Percentiles rank a stretch among this genome's conserved stretches.
These are phyloP conservation scores for Leuciscus waleckii DNA, from an alignment of 2,797 vertebrate genomes.

Conservation along the genomic window DNA sequence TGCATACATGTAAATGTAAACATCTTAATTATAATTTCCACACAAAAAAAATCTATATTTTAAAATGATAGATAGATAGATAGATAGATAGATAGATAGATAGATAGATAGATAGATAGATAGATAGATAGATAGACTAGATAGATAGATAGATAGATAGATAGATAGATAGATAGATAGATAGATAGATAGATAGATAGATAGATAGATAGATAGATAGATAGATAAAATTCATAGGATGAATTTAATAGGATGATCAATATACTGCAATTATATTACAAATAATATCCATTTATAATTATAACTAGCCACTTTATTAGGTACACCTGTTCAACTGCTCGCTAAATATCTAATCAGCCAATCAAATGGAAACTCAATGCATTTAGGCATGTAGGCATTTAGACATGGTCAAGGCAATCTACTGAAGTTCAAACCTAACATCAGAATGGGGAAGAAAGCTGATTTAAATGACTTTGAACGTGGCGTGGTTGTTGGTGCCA, in stretches of 20 bases:
- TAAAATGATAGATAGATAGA: no score
- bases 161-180: no score
- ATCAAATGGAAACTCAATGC: neutral
- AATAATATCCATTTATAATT: neutral
- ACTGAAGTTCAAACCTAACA: neutral
- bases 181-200: neutral
- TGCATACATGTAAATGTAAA: neutral
- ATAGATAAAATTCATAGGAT: no score
- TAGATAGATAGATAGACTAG: no score
- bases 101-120: no score
- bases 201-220: no score
- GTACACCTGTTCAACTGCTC: neutral
- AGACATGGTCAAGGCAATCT: neutral
- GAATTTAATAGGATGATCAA: neutral
- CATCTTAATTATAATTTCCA: neutral
- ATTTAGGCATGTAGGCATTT: neutral
- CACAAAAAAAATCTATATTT: no score
- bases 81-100: neutral
- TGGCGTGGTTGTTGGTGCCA: neutral
- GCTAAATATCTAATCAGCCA: neutral
- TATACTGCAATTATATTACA: neutral
- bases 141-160: no score
- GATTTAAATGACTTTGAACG: neutral
- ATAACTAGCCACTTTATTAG: neutral
- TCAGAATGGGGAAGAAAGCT: neutral